Base-by-base conservation (phyloP, 2,113 vertebrate genomes). In the Hassar affinis region DNA sequence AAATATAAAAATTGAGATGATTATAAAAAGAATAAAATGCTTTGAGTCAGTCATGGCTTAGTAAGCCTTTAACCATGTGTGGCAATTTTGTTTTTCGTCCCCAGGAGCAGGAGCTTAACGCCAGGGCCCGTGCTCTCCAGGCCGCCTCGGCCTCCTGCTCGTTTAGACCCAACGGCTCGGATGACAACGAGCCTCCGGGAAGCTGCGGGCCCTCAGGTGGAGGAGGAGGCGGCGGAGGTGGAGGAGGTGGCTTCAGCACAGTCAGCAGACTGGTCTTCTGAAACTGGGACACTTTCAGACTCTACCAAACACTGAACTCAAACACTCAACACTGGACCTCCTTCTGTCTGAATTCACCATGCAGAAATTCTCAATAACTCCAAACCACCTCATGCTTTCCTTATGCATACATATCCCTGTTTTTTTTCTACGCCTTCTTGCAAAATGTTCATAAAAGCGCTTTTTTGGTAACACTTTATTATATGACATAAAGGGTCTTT, bases 181-280 rank as follows among this genome's bases (percentile, higher is more conserved):
- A 98, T 89, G 97, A 99, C 93, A 98, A 97, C 11, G 98, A 99
- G 85, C 98, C 98, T 52, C 98, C 98, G 0, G 98, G 97, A 87
- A 98, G 98, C 84, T 99, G 97, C 69, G 98, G 98, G 20, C 98
- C 98, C 12, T 95, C 96, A 56, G 97, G 98, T 18, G 97, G 98
- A 69, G 97, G 97, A 79, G 93, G 93, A 1, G 93, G 93, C 4
- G 94, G 98, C 52, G 98, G 98, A 54, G 98, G 97, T 76, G 93
- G 93, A 2, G 93, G 94, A 7, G 94, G 94, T 1, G 97, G 97
- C 71, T 99, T 99, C 91, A 99, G 95, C 87, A 97, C 96, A 12
- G 92, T 99, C 72, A 95, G 97, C 85, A 95, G 97, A 91, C 94
- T 99, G 85, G 98, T 99, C 80, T 99, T 99, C 91, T 99, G 92